Evolutionary conservation across 1,140 invertebrate species (phyloP).

Genomic region (Leptinotarsa texana): DNA sequence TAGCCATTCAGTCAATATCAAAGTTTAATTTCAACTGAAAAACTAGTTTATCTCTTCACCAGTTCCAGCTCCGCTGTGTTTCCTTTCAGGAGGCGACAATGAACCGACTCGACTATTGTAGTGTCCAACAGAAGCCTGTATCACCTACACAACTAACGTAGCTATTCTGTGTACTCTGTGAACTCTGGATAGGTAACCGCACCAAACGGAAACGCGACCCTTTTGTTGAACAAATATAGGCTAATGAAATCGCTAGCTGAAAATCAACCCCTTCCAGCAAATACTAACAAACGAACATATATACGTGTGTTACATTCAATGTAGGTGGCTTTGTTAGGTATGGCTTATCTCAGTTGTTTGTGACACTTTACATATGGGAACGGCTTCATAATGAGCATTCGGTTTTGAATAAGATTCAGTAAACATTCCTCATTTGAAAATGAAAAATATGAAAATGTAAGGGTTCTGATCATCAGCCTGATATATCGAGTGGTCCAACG

Average conservation of each 20-base stretch:
- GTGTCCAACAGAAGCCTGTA: background rate
- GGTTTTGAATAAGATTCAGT: no score
- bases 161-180: conserved; percentile 23
- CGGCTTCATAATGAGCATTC: no score
- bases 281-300: conserved; percentile 15
- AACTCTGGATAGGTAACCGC: conserved; percentile 27
- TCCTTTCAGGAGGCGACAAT: conserved; percentile 14
- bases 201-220: conserved; percentile 25
- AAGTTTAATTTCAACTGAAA: no score
- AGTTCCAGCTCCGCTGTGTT: background rate
- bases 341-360: background rate
- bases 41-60: no score
- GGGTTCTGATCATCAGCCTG: no score
- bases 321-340: background rate
- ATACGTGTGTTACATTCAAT: conserved; percentile 16
- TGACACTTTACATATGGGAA: no score
- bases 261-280: conserved; percentile 23
- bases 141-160: conserved; percentile 11
- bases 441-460: no score
- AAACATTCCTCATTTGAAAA: no score
- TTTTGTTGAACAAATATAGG: conserved; percentile 28
- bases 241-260: conserved; percentile 26
- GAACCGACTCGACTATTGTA: conserved; percentile 19
- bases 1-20: no score
- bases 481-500: no score